Percentiles rank a stretch among this genome's conserved stretches.
These are phyloP conservation scores for Pseudopipra pipra DNA, from an alignment of 2,113 vertebrate species.

Conservation along the genomic window DNA sequence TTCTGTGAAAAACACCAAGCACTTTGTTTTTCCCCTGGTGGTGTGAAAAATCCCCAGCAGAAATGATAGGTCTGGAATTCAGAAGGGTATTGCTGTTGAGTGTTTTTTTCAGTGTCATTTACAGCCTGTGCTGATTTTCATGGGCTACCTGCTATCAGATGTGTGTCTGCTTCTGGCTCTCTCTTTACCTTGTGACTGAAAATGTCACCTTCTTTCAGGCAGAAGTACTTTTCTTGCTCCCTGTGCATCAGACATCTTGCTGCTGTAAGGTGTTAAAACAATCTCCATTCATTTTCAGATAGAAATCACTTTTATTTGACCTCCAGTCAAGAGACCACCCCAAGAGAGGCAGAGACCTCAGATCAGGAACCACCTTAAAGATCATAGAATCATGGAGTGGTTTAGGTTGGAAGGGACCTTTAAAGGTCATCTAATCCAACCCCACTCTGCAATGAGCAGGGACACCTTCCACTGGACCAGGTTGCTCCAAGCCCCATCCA, in stretches of 20 bases:
- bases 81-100: not conserved
- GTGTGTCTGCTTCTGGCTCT: not conserved
- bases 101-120: not conserved
- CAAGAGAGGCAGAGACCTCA: not conserved
- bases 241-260: not conserved
- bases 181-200: not conserved
- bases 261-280: not conserved
- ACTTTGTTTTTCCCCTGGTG: not conserved
- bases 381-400: not conserved
- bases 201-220: not conserved
- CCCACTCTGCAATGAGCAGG: not conserved
- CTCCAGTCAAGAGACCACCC: not conserved
- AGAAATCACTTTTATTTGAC: not conserved
- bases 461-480: fast-evolving
- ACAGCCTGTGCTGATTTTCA: not conserved
- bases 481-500: fast-evolving
- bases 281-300: not conserved
- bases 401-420: not conserved
- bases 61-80: not conserved
- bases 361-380: not conserved
- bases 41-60: not conserved
- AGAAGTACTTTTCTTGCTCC: not conserved
- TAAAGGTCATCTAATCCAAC: fast-evolving
- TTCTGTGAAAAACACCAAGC: not conserved
- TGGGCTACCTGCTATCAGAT: not conserved